Base-by-base conservation (phyloP, 2,888 invertebrate species). In the Stegana nigrithorax region DNA sequence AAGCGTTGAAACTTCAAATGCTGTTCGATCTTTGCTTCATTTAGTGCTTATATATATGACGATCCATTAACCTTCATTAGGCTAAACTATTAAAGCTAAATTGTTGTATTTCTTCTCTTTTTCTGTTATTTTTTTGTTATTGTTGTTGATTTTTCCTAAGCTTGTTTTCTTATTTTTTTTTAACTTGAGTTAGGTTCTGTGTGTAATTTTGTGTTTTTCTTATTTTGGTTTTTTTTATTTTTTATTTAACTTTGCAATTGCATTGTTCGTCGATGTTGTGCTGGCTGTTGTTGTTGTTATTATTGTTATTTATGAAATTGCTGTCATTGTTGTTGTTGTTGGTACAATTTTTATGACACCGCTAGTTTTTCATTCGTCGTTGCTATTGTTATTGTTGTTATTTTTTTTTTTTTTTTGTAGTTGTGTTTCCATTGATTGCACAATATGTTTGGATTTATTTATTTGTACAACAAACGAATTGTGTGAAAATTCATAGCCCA, bases 31-130 rank as follows among this genome's bases (percentile, higher is more conserved):
- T n/a, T 68, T 63, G 60, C 19, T 45, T 45, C 44, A 56, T 53
- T 57, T 55, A 53, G 47, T 65, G 59, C 70, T n/a, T n/a, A n/a
- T n/a, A n/a, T n/a, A n/a, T n/a, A n/a, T n/a, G n/a, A n/a, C n/a
- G n/a, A 73, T 73, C 71, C 76, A 78, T 79, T 77, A 79, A 80
- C 80, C 78, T 80, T 81, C 75, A 80, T 78, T 74, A 72, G 67
- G 67, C 66, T 67, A 42, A 62, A 63, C 63, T 53, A 44, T 69
- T 64, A 69, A 63, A 65, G 58, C 27, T 56, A 44, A 58, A 61
- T 61, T 50, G 26, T 26, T 55, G 19, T 23, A 25, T 14, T 17
- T 42, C 44, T 57, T 57, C 26, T 23, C 14, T 39, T 45, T 6
- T 45, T 27, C 25, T 27, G 19, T 19, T 45, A 8, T 27, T 19